Evolutionary conservation across 2,888 invertebrate species (phyloP).

Genomic region (Malthinus seriepunctatus): DNA sequence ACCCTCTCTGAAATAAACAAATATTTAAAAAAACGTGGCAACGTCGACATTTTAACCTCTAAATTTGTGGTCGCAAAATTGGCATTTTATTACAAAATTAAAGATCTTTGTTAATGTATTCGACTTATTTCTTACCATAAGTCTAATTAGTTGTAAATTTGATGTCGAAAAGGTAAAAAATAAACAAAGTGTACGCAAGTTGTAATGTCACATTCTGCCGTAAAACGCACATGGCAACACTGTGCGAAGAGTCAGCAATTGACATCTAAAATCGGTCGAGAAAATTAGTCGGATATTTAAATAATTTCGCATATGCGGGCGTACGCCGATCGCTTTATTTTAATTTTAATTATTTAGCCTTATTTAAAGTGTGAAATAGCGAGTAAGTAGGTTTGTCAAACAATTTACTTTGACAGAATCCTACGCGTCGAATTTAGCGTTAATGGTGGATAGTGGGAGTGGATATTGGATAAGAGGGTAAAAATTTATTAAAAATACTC

Average conservation of each 20-base stretch:
- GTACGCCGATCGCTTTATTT: constrained; percentile 7
- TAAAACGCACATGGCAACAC: constrained; percentile 32
- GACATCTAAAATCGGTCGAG: constrained; percentile 24
- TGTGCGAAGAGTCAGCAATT: constrained; percentile 12
- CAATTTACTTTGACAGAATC: constrained; percentile 3
- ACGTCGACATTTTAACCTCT: constrained; percentile 15
- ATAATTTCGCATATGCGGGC: constrained; percentile 1
- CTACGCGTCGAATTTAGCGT: constrained; percentile 38
- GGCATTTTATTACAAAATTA: neutral
- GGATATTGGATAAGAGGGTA: constrained; percentile 32
- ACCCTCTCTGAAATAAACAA: constrained; percentile 2
- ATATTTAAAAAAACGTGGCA: constrained; percentile 8
- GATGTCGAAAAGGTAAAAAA: neutral
- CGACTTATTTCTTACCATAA: constrained; percentile 16
- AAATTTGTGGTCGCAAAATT: neutral
- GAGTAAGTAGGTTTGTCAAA: no score
- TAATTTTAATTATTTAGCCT: neutral
- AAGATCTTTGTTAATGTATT: neutral
- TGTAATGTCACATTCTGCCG: constrained; percentile 34
- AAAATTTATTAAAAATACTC: constrained; percentile 24
- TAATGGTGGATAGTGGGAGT: constrained; percentile 44
- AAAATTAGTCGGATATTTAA: constrained; percentile 6
- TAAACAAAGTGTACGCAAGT: neutral
- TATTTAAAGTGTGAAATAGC: no score
- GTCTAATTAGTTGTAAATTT: neutral